Base-by-base conservation (phyloP, 2,113 vertebrate species). In the Macquaria australasica region DNA sequence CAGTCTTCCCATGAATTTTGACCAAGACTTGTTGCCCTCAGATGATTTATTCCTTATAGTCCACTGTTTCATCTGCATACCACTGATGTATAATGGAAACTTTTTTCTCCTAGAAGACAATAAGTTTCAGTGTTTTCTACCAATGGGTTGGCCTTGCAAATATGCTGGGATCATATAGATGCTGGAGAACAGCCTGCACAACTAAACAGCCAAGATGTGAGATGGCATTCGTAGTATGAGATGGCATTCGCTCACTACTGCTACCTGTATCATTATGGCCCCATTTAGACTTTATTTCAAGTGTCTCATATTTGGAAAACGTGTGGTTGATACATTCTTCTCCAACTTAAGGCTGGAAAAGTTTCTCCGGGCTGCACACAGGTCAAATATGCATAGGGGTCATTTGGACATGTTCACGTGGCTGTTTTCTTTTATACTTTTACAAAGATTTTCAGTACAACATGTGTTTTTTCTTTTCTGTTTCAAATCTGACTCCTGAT, bases 1-100 rank as follows among this genome's bases (percentile, higher is more conserved):
- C 50, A 55, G 41, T 41, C 51, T 67, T 84, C 56, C 50, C 16
- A 41, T 78, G 50, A 76, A 62, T 43, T 77, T 15, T 77, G 45
- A 81, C 60, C 43, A 60, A 51, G 53, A 79, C 50, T 53, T 55
- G 66, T 59, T 53, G 18, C 51, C 53, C 43, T 77, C 12, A 45
- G 51, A 77, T 72, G 34, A 67, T 72, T 72, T 67, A 81, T 77
- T 76, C 43, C 15, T 53, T 39, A 16, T 15, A 9, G 34, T 15
- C n/a, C 66, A 34, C 8, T 70, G 18, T 53, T 21, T 53, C 8
- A 39, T 66, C 9, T 50, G 12, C 18, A 53, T 31, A 62, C 12
- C 55, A 62, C 3, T 43, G 55, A 69, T 43, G 11, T 21, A 69
- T 23, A 51, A 58, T 25, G 16, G 39, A 8, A 16, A 7, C n/a